These are phyloP conservation scores for Pimpla rufipes DNA, from an alignment of 2,888 invertebrate species.

Conservation along the genomic window DNA sequence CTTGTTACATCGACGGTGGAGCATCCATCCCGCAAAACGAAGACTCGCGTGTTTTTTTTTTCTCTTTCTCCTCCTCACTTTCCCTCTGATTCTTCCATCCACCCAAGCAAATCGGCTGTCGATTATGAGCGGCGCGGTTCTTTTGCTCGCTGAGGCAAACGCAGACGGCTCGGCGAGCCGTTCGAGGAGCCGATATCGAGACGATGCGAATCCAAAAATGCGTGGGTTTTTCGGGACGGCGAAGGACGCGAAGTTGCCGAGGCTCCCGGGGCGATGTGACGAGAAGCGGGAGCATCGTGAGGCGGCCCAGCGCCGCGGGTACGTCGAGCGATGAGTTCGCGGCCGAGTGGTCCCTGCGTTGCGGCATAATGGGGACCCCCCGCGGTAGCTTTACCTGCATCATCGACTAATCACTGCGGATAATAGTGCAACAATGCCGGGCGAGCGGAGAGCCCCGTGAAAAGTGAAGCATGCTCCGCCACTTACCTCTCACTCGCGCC, in stretches of 20 bases:
- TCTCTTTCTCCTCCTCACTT: background rate
- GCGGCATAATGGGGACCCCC: slow-evolving; percentile 83
- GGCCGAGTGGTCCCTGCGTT: slow-evolving; percentile 73
- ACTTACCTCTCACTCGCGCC: slow-evolving; percentile 73
- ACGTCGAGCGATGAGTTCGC: slow-evolving; percentile 39
- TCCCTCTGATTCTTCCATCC: slow-evolving; percentile 33
- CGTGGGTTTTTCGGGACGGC: slow-evolving; percentile 1
- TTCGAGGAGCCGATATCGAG: background rate
- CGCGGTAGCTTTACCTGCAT: slow-evolving; percentile 85
- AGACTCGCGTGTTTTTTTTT: slow-evolving; percentile 38
- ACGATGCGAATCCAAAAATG: slow-evolving; percentile 22
- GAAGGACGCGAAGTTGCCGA: slow-evolving; percentile 48
- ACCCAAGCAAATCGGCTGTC: slow-evolving; percentile 25
- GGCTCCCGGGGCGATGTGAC: slow-evolving; percentile 25
- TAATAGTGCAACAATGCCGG: slow-evolving; percentile 82
- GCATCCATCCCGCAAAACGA: slow-evolving; percentile 29
- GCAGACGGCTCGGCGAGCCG: slow-evolving; percentile 47
- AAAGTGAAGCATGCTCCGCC: slow-evolving; percentile 83
- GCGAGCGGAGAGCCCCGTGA: slow-evolving; percentile 78
- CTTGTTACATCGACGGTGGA: slow-evolving; percentile 65
- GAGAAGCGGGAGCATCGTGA: slow-evolving; percentile 34
- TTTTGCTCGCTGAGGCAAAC: slow-evolving; percentile 56
- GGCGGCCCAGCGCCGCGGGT: background rate
- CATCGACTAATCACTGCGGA: slow-evolving; percentile 85
- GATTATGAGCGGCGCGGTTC: slow-evolving; percentile 62